Evolutionary conservation across 2,888 invertebrate genomes (phyloP), one percentile per base, ranked within the genome.

Genomic region (Lordiphosa fenestrarum): DNA sequence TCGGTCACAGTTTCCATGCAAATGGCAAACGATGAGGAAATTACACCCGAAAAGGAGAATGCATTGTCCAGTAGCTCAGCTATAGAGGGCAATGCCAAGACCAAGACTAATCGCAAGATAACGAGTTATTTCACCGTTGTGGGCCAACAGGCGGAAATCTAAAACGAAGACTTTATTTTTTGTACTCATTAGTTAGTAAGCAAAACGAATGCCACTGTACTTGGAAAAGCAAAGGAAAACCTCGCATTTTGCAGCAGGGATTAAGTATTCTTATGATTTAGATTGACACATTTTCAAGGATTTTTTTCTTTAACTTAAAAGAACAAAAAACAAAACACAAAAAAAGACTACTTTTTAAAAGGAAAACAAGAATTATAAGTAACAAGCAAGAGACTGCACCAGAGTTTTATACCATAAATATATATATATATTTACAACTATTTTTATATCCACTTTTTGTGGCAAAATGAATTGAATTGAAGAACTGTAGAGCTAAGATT

Each of bases 1-100:
- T 85, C 88, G 15, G 85, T 86, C 2, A 87, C 86, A 0, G 82
- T 86, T 3, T 87, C 86, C 9, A 85, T 87, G 87, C 87, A 86
- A 39, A 74, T 87, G 55, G 85, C 38, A n/a, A 63, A 59, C 36
- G 69, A 77, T 9, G 83, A 80, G 40, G 44, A 44, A 33, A 65
- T 66, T 42, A 78, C 66, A 25, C 77, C 77, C 36, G 83, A 83
- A 53, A 84, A 76, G 59, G 84, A 80, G 55, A 73, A 78, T 40
- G 73, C 72, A 2, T 48, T 66, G 53, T 67, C 66, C 12, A 81
- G 63, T 23, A 49, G 63, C 13, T 46, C 55, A 9, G 70, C 60
- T 1, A 41, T 44, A 5, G 70, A 69, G 13, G 36, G 62, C 57
- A 63, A 62, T 65, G 54, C 86, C 42, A 78, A 78, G 54, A 37